Conservation (phyloP, 2,113 vertebrate genomes). For the Sceloporus tristichus region DNA sequence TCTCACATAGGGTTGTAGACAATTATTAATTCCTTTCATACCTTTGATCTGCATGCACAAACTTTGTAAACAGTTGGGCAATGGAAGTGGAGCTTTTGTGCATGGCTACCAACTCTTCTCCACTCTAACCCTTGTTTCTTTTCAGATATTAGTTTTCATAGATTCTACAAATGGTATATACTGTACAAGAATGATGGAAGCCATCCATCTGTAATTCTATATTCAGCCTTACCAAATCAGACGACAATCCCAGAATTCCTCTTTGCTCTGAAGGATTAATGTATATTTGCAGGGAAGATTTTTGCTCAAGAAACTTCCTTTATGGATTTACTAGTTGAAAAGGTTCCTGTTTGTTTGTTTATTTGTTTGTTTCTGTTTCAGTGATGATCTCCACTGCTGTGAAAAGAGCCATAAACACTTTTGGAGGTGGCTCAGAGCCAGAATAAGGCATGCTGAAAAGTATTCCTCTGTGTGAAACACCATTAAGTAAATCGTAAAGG, state of each 20-base stretch:
- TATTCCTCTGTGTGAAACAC: constrained; percentile 42
- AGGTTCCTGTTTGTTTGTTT: constrained; percentile 47
- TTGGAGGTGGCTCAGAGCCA: constrained; percentile 55
- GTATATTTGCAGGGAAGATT: constrained; percentile 77
- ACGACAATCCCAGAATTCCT: constrained; percentile 78
- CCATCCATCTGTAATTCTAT: constrained; percentile 77
- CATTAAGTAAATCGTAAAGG: constrained; percentile 55
- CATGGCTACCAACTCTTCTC: too few species aligned
- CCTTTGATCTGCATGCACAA: too few species aligned
- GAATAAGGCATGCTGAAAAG: constrained; percentile 56
- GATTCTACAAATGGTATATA: constrained; percentile 78
- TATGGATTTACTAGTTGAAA: constrained; percentile 71
- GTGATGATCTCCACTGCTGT: constrained; percentile 69
- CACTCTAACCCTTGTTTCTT: constrained; percentile 40
- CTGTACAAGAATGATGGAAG: constrained; percentile 79
- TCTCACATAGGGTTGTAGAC: too few species aligned
- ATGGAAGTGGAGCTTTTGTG: too few species aligned
- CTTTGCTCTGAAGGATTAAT: constrained; percentile 77
- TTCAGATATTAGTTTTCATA: constrained; percentile 74
- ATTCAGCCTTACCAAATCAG: constrained; percentile 78
- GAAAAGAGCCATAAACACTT: constrained; percentile 61
- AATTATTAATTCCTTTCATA: too few species aligned
- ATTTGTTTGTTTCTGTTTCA: constrained; percentile 46
- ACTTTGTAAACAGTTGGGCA: too few species aligned
- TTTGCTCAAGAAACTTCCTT: constrained; percentile 68